These are phyloP conservation scores for Ecliptopera silaceata DNA, from an alignment of 2,888 invertebrate genomes.

Conservation along the genomic window DNA sequence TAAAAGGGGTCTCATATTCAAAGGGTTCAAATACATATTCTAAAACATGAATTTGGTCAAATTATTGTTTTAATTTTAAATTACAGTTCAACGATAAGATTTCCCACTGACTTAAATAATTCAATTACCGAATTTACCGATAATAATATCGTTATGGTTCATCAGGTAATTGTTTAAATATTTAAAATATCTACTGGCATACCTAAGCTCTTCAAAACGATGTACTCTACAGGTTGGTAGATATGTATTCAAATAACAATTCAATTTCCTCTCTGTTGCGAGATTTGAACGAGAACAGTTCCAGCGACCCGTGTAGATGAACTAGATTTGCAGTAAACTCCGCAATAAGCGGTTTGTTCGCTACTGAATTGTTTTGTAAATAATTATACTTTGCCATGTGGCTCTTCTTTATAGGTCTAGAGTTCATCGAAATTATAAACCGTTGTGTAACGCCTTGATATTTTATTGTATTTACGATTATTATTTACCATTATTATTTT, in stretches of 20 bases:
- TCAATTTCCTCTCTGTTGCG: conserved; percentile 37
- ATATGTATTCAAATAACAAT: conserved; percentile 4
- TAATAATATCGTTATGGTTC: not conserved
- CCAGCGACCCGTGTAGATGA: conserved; percentile 66
- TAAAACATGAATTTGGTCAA: too few relatives aligned
- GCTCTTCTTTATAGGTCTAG: not conserved
- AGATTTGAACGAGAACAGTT: conserved; percentile 51
- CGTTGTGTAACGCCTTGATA: not conserved
- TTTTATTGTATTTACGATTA: not conserved
- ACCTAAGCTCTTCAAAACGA: too few relatives aligned
- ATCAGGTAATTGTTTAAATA: not conserved
- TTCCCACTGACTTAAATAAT: not conserved
- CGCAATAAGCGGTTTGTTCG: conserved; percentile 41
- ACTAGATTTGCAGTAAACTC: conserved; percentile 67
- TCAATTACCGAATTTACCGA: not conserved
- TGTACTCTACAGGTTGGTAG: too few relatives aligned
- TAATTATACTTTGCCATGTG: not conserved
- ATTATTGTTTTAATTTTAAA: too few relatives aligned
- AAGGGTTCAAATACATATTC: conserved; percentile 22
- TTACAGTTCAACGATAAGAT: not conserved
- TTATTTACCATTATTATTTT: too few relatives aligned
- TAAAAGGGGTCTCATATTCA: conserved; percentile 16
- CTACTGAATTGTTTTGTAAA: conserved; percentile 10
- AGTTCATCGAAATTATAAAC: not conserved
- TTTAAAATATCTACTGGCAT: too few relatives aligned